Percentiles rank a stretch among this genome's conserved stretches.
These are phyloP conservation scores for Micoletzkya japonica DNA, from an alignment of 2,888 invertebrate genomes.

Conservation along the genomic window DNA sequence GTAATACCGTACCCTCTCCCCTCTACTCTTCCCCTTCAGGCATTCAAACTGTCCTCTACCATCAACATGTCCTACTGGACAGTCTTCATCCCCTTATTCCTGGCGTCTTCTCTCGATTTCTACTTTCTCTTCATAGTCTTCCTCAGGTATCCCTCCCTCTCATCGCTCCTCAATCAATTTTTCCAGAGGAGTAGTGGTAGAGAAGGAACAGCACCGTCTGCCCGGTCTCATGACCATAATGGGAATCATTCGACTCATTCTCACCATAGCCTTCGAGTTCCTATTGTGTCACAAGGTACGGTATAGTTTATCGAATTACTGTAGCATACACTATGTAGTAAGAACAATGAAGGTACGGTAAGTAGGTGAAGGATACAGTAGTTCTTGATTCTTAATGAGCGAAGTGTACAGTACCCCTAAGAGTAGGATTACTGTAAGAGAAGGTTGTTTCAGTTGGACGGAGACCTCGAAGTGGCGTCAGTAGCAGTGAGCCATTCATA, in stretches of 20 bases:
- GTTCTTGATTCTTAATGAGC: too few relatives aligned
- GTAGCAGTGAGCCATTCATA: constrained; percentile 11
- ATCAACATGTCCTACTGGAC: background rate
- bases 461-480: constrained; percentile 13
- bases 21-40: background rate
- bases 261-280: constrained; percentile 1
- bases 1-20: too few relatives aligned
- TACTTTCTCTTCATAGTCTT: constrained; percentile 21
- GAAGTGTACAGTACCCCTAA: too few relatives aligned
- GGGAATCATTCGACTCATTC: background rate
- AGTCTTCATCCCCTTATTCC: constrained; percentile 17
- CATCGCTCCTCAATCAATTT: background rate
- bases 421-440: too few relatives aligned
- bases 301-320: too few relatives aligned
- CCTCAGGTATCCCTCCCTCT: background rate
- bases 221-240: constrained; percentile 1
- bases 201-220: constrained; percentile 18
- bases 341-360: too few relatives aligned
- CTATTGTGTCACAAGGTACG: constrained; percentile 16
- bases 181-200: constrained; percentile 15
- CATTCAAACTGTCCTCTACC: constrained; percentile 7
- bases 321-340: too few relatives aligned
- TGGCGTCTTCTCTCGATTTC: constrained; percentile 10
- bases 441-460: constrained; percentile 9
- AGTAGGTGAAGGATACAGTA: too few relatives aligned